Base-by-base conservation (phyloP, 2,113 vertebrate species). In the Sylvicapra grimmia region DNA sequence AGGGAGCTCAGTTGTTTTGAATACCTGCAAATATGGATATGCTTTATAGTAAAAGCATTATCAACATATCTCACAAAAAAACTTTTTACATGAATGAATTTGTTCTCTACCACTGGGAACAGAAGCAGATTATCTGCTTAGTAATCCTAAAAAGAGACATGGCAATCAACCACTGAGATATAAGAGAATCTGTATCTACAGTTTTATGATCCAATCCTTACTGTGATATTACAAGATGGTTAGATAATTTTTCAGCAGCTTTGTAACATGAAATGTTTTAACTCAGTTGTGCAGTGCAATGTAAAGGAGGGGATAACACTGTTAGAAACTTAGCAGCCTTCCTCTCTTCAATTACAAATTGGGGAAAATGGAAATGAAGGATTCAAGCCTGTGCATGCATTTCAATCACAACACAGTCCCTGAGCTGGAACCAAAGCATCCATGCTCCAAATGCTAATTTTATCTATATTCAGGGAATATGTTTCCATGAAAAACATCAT, bases 401-500 rank as follows among this genome's bases (percentile, higher is more conserved):
- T 59, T 91, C 68, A 79, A 44, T 97, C 83, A 92, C 40, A 77
- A 44, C 72, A 75, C 25, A 85, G 56, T 16, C 51, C 54, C 56
- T 59, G 36, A 77, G 25, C 58, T 85, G 58, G 15, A 89, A 88
- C 44, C 25, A 18, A 59, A 86, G 36, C 59, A 68, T 18, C 77
- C 36, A 47, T 19, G 68, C 44, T 63, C 83, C 83, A 93, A 85
- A 89, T 33, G 53, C 14, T 11, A 21, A 87, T 89, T 94, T 96
- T 95, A 94, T 97, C 93, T 93, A 63, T 33, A 80, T 58, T 94
- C 92, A 65, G 25, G 79, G 89, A 95, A 54, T 93, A 79, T 36
- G 18, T 94, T 95, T 97, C 87, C 86, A 94, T 82, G 40, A 40
- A 94, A 97, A 97, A 97, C 72, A 95, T 59, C 93, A 96, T 93